Evolutionary conservation across 2,888 invertebrate species (phyloP), one percentile per base, ranked within the genome.

Genomic region (Hydraecia micacea): DNA sequence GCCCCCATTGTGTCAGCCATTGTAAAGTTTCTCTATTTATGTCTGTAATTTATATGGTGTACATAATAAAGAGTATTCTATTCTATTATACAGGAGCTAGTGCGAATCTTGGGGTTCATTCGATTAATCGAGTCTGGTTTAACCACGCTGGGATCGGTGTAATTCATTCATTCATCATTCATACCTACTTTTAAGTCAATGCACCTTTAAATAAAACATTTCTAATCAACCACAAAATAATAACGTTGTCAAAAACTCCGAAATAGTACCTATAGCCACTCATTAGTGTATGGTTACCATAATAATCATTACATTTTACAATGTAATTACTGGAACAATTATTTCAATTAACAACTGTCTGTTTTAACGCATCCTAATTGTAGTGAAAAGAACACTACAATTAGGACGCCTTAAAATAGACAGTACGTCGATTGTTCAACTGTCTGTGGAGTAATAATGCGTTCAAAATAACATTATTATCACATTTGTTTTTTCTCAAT

Each of bases 301-400:
- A 49, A 42, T 36, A 65, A 84, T 72, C 62, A 66, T 72, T 68
- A 68, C 63, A 49, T 71, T 73, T 39, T 28, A 72, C 55, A 36
- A 69, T 55, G 72, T 49, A 73, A 85, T 76, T 72, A 79, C 82
- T 67, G 63, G 8, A 73, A 65, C 81, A 77, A 81, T 81, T 67
- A 84, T 28, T 68, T 49, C 71, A 76, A 80, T 77, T 83, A 28
- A 65, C 72, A 70, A 25, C 73, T 49, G 72, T 55, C 73, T 42
- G 66, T 67, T 84, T 49, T 71, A 52, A 74, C 65, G 55, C 13
- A 18, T 7, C n/a, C 73, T 84, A 86, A 77, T 86, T 73, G 58
- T 39, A 55, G 32, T 39, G 15, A 58, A 42, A 2, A 42, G 9
- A 42, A 9, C 42, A 42, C 42, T 42, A 42, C 42, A 42, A 2